Conservation (phyloP, 2,113 vertebrate species). For the Penelope pileata region DNA sequence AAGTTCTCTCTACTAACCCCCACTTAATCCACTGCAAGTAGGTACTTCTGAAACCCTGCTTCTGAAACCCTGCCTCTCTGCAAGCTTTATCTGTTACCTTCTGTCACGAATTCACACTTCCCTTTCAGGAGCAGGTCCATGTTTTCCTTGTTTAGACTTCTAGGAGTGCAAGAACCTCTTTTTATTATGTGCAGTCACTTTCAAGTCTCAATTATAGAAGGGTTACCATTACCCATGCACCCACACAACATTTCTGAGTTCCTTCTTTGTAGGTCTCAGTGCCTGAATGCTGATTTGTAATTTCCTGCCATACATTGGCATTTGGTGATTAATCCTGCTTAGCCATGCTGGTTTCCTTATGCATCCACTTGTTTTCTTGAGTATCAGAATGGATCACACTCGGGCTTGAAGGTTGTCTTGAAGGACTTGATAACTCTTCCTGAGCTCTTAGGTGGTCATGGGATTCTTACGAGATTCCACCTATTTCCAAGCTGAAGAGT, state of each 20-base stretch:
- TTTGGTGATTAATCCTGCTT: not conserved
- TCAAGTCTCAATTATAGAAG: not conserved
- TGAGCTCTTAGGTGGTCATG: not conserved
- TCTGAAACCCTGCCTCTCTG: not conserved
- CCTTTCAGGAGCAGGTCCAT: not conserved
- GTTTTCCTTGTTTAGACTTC: not conserved
- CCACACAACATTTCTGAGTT: not conserved
- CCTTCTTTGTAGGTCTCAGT: not conserved
- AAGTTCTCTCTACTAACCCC: not conserved
- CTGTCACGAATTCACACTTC: not conserved
- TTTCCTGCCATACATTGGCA: not conserved
- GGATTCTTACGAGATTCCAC: not conserved
- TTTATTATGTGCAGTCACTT: not conserved
- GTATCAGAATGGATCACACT: not conserved
- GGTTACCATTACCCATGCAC: not conserved
- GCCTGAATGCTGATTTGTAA: not conserved
- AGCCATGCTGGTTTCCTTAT: not conserved
- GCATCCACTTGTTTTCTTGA: not conserved
- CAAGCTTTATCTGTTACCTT: not conserved
- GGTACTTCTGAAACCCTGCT: not conserved
- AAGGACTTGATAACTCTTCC: not conserved
- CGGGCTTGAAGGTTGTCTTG: not conserved
- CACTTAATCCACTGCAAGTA: not conserved
- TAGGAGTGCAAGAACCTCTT: not conserved
- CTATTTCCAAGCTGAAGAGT: not conserved